phyloP scores from a whole-genome alignment of 2,797 vertebrate species.

The Sebastes glaucus region DNA sequence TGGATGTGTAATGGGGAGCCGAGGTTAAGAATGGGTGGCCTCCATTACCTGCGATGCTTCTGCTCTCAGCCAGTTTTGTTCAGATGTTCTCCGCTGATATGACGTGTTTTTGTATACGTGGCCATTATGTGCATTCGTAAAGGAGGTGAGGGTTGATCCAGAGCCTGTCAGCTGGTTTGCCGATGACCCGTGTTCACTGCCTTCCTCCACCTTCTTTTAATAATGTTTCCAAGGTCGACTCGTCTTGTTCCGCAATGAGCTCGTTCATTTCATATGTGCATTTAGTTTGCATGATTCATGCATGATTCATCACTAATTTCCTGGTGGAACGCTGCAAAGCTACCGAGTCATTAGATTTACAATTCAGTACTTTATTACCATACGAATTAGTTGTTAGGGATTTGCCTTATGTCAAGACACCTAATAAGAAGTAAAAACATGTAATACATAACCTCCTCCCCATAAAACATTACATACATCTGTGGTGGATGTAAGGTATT shows the following conservation, averaged over 20 bases:
- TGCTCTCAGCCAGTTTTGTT: slow-evolving; percentile 40
- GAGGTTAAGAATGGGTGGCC: slow-evolving; percentile 68
- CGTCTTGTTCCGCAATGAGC: background rate
- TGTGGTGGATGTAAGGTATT: too few species aligned
- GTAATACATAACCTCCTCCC: too few species aligned
- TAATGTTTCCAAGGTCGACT: slow-evolving; percentile 2
- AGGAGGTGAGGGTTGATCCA: slow-evolving; percentile 17
- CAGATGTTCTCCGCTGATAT: slow-evolving; percentile 26
- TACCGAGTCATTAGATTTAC: background rate
- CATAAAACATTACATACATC: too few species aligned
- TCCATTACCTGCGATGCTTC: slow-evolving; percentile 63
- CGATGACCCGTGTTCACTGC: background rate
- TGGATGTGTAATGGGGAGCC: slow-evolving; percentile 62
- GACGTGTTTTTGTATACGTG: slow-evolving; percentile 10
- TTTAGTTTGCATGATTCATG: slow-evolving; percentile 38
- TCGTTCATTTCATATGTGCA: slow-evolving; percentile 25
- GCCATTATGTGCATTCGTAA: slow-evolving; percentile 21
- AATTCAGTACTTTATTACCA: background rate
- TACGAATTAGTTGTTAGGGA: background rate
- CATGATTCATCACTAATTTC: slow-evolving; percentile 23
- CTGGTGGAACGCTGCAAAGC: background rate
- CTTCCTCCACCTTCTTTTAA: slow-evolving; percentile 8
- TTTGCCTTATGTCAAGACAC: background rate
- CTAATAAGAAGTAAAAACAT: too few species aligned
- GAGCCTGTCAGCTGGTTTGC: slow-evolving; percentile 5